Evolutionary conservation across 1,140 invertebrate species (phyloP).

Genomic region (Eciton burchellii): DNA sequence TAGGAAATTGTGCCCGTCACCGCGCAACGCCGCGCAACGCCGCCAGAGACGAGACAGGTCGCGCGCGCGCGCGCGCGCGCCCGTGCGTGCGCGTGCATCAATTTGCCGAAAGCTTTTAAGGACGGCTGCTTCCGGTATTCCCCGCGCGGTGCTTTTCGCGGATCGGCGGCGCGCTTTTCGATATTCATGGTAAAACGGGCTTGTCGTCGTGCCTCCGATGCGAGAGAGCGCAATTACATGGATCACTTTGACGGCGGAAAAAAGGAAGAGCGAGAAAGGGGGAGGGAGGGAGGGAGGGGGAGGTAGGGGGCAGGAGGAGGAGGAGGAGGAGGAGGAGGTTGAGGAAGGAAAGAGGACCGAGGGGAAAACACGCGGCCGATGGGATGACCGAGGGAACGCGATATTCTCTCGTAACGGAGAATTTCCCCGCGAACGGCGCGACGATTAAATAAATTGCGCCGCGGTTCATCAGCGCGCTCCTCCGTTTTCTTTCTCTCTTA

Average conservation of each 20-base stretch:
- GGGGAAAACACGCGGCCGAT: background rate
- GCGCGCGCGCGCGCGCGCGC: background rate
- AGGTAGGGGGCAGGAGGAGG: background rate
- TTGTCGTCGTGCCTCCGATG: conserved; percentile 53
- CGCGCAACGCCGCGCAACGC: background rate
- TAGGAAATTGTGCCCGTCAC: conserved; percentile 4
- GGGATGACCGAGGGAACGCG: conserved; percentile 16
- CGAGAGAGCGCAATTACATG: conserved; percentile 61
- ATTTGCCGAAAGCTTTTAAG: conserved; percentile 58
- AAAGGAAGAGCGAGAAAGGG: background rate
- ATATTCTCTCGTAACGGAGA: background rate
- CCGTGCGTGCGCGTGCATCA: conserved; percentile 13
- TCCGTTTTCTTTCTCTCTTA: background rate
- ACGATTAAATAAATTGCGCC: conserved; percentile 50
- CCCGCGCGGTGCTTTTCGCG: conserved; percentile 31
- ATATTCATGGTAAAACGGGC: conserved; percentile 58
- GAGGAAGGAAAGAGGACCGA: background rate
- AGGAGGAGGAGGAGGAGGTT: background rate
- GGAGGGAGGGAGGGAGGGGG: background rate
- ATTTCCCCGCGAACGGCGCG: conserved; percentile 25
- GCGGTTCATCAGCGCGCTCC: conserved; percentile 12
- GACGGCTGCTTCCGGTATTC: conserved; percentile 39
- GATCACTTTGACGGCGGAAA: conserved; percentile 50
- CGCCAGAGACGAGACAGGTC: background rate
- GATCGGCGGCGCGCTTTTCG: conserved; percentile 57